Conservation (phyloP, 2,113 vertebrate genomes). For the Arvicanthis niloticus region DNA sequence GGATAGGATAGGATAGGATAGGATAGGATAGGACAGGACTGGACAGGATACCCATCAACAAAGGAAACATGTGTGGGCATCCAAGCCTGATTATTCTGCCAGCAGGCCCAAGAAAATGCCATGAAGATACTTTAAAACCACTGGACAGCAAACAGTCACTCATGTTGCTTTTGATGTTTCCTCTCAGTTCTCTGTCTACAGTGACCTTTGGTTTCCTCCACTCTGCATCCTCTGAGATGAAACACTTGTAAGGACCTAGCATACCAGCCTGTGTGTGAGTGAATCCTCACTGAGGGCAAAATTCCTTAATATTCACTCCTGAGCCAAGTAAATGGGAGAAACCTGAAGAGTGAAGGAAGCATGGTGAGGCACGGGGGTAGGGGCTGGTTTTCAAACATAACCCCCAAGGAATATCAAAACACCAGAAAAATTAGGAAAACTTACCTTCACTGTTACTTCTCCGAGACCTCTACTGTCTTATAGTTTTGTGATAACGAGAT, state of each 20-base stretch:
- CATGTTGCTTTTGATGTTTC: neutral
- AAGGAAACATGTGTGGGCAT: accelerated
- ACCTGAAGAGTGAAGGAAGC: neutral
- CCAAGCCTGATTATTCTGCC: neutral
- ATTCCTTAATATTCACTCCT: neutral
- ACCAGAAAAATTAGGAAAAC: neutral
- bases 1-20: no score
- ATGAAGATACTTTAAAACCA: neutral
- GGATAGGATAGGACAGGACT: no score
- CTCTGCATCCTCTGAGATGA: neutral
- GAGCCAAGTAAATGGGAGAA: neutral
- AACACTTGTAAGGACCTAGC: neutral
- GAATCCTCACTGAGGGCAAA: neutral
- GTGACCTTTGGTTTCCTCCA: neutral
- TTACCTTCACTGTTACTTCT: neutral
- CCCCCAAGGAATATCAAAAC: neutral
- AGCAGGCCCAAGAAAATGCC: neutral
- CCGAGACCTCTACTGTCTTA: neutral
- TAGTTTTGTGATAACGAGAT: neutral
- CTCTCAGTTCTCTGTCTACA: neutral
- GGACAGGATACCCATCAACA: neutral
- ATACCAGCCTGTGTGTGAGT: neutral
- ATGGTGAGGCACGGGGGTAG: no score
- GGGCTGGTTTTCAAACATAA: neutral
- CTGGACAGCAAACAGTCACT: no score